A percentile compares a stretch with the other conserved stretches of the same genome.
These are phyloP conservation scores for Tringa solitaria DNA, from an alignment of 2,113 vertebrate genomes.

Conservation along the genomic window DNA sequence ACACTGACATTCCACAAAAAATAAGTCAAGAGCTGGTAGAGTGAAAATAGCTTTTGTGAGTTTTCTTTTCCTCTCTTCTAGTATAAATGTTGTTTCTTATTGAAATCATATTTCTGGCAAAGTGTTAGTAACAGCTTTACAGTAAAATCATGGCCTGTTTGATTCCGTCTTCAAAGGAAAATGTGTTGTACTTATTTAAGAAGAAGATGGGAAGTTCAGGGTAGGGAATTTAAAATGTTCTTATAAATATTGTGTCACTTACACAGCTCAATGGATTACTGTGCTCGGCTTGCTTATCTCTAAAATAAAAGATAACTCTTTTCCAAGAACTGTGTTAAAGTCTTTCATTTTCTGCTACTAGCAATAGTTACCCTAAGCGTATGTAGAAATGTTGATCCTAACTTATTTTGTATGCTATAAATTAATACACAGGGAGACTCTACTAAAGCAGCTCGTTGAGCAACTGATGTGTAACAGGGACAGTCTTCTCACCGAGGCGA, in stretches of 20 bases:
- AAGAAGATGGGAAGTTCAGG: neutral
- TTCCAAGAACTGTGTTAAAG: neutral
- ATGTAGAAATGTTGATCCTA: neutral
- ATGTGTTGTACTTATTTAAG: neutral
- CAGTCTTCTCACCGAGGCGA: neutral
- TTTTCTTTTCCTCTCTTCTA: neutral
- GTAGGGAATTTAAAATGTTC: neutral
- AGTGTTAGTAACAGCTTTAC: neutral
- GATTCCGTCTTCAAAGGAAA: neutral
- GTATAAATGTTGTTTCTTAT: neutral
- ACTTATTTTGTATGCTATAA: neutral
- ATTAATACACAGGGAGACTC: neutral
- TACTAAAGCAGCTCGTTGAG: neutral
- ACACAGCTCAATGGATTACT: neutral
- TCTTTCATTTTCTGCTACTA: neutral
- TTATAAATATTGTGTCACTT: conserved; percentile 17
- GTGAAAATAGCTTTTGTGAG: neutral
- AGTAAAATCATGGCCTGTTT: neutral
- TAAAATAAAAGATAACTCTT: neutral
- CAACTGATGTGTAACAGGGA: neutral
- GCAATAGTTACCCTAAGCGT: neutral
- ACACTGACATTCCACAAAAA: neutral
- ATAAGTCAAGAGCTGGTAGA: neutral
- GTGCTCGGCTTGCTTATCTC: neutral
- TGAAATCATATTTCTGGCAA: neutral